phyloP scores from a whole-genome alignment of 2,797 vertebrate genomes.

The Argyrosomus regius region DNA sequence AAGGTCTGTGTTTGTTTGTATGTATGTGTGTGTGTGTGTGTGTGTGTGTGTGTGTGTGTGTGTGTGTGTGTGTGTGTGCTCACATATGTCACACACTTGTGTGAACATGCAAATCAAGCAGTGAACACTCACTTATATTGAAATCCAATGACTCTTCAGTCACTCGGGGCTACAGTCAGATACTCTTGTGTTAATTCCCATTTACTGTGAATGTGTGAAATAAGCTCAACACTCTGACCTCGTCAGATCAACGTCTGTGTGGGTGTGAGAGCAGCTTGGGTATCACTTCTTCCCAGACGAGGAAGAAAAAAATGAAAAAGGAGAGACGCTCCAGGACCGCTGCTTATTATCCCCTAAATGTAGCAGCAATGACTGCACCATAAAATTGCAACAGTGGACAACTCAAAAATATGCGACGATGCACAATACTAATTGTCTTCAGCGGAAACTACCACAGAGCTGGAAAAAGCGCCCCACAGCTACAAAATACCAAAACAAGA shows the following conservation, averaged over 20 bases:
- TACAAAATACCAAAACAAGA: conserved; percentile 63
- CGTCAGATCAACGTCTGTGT: conserved; percentile 8
- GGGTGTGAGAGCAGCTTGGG: conserved; percentile 6
- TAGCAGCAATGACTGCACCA: conserved; percentile 61
- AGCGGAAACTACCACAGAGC: conserved; percentile 43
- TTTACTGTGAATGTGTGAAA: conserved; percentile 50
- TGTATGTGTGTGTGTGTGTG: conserved; percentile 8
- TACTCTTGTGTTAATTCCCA: conserved; percentile 41
- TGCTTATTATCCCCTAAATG: conserved; percentile 63
- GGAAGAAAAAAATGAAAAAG: neutral
- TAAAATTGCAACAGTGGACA: conserved; percentile 66
- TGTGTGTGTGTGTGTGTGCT: neutral
- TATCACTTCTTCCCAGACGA: conserved; percentile 49
- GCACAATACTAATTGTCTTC: conserved; percentile 61
- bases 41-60: too few species aligned
- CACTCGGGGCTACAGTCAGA: conserved; percentile 26
- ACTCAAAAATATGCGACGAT: conserved; percentile 55
- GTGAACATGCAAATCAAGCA: conserved; percentile 16
- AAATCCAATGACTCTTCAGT: conserved; percentile 43
- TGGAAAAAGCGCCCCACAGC: conserved; percentile 43
- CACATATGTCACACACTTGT: conserved; percentile 11
- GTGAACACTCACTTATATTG: conserved; percentile 31
- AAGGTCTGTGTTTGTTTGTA: conserved; percentile 27
- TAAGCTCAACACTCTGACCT: conserved; percentile 36
- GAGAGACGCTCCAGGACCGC: conserved; percentile 53